These are phyloP conservation scores for Drosophila fulvimacula DNA, from an alignment of 2,888 invertebrate genomes.

Conservation along the genomic window DNA sequence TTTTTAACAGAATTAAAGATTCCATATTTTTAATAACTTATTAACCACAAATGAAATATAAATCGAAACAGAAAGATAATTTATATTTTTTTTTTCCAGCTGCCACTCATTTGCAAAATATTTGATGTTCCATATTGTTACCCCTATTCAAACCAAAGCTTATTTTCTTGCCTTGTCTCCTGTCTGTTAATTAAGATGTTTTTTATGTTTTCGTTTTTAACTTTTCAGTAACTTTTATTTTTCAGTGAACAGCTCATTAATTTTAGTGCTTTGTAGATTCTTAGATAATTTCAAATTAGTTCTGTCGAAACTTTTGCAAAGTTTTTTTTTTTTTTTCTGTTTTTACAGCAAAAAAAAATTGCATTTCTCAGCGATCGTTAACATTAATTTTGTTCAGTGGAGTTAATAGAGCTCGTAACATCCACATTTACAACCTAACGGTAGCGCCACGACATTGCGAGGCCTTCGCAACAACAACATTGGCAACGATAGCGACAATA, in stretches of 20 bases:
- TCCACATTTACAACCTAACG: conserved; percentile 63
- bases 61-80: not conserved
- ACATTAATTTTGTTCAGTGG: conserved; percentile 41
- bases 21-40: no score
- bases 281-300: conserved; percentile 11
- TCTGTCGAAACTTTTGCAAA: conserved; percentile 8
- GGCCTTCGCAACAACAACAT: conserved; percentile 34
- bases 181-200: no score
- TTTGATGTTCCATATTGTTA: not conserved
- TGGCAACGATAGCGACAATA: conserved; percentile 42
- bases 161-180: not conserved
- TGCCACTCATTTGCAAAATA: not conserved
- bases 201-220: no score
- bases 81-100: not conserved
- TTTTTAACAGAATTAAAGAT: no score
- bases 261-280: conserved; percentile 11
- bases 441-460: conserved; percentile 73
- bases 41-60: no score
- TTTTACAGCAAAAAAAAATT: not conserved
- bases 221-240: no score
- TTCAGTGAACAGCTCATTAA: conserved; percentile 11
- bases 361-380: conserved; percentile 10
- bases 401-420: conserved; percentile 57
- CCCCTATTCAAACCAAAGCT: not conserved
- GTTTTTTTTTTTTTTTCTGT: not conserved